Percentiles rank a stretch among this genome's conserved stretches.
These are phyloP conservation scores for Rhopalosiphum padi DNA, from an alignment of 1,140 invertebrate species.

Conservation along the genomic window DNA sequence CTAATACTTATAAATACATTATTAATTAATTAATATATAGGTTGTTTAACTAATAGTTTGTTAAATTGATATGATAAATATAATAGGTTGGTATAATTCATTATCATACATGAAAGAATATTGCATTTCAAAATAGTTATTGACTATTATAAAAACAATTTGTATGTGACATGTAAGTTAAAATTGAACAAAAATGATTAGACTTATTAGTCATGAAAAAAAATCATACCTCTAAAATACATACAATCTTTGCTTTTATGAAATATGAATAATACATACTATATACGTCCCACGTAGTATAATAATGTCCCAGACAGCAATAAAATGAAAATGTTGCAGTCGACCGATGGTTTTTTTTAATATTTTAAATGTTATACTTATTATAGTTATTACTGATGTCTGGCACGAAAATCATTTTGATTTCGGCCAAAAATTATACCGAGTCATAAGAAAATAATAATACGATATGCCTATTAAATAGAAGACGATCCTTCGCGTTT, in stretches of 20 bases:
- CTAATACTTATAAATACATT: too few species aligned
- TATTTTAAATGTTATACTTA: neutral
- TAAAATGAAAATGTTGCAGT: neutral
- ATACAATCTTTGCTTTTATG: neutral
- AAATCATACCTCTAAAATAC: neutral
- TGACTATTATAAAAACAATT: neutral
- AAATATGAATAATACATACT: neutral
- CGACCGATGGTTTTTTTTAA: neutral
- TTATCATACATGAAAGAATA: neutral
- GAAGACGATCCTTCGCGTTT: neutral
- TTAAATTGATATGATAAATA: neutral
- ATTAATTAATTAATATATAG: too few species aligned
- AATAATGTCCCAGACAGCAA: neutral
- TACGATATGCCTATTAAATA: neutral
- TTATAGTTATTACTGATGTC: neutral
- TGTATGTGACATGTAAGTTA: neutral
- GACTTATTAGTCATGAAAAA: neutral
- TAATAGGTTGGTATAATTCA: neutral
- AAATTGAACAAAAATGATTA: neutral
- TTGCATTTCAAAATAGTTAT: neutral
- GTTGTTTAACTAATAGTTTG: neutral
- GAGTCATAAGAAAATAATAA: conserved; percentile 4
- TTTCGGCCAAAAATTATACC: neutral
- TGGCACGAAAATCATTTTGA: neutral
- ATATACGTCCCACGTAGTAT: neutral